Evolutionary conservation across 2,797 vertebrate species (phyloP).

Genomic region (Urosaurus nigricauda): DNA sequence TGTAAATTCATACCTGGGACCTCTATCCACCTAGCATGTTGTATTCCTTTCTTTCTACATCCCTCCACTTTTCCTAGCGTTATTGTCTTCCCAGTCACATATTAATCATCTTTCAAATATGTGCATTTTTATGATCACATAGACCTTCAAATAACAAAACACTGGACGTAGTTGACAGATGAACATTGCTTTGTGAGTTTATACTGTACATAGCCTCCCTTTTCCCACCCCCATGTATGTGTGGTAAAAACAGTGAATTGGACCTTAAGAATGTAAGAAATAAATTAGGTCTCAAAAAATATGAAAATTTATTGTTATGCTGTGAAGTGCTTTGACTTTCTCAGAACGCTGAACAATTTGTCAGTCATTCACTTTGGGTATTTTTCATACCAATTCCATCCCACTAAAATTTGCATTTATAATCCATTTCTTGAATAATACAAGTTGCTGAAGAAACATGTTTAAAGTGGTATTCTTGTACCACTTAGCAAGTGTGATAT

Average conservation of each 20-base stretch:
- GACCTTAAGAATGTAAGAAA: constrained; percentile 3
- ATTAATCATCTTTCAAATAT: too few relatives aligned
- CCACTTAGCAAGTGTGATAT: constrained; percentile 17
- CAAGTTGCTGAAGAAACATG: constrained; percentile 64
- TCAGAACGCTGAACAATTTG: constrained; percentile 50
- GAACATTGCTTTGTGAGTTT: not conserved
- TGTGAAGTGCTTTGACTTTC: not conserved
- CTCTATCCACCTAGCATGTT: too few relatives aligned
- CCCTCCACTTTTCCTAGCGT: too few relatives aligned
- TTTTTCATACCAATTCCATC: constrained; percentile 60
- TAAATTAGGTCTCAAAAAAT: constrained; percentile 3
- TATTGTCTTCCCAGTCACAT: too few relatives aligned
- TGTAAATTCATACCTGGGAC: too few relatives aligned
- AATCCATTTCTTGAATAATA: constrained; percentile 55
- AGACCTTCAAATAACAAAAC: not conserved
- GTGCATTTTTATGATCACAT: too few relatives aligned
- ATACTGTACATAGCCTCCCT: too few relatives aligned
- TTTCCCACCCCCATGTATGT: not conserved
- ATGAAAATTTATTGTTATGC: not conserved
- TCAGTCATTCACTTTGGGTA: constrained; percentile 43
- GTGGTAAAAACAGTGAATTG: not conserved
- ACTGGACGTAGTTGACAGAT: not conserved
- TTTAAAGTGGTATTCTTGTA: constrained; percentile 24
- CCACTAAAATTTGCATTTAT: constrained; percentile 64
- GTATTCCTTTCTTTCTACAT: too few relatives aligned